Evolutionary conservation across 2,888 invertebrate species (phyloP).

Genomic region (Cistogaster globosa): DNA sequence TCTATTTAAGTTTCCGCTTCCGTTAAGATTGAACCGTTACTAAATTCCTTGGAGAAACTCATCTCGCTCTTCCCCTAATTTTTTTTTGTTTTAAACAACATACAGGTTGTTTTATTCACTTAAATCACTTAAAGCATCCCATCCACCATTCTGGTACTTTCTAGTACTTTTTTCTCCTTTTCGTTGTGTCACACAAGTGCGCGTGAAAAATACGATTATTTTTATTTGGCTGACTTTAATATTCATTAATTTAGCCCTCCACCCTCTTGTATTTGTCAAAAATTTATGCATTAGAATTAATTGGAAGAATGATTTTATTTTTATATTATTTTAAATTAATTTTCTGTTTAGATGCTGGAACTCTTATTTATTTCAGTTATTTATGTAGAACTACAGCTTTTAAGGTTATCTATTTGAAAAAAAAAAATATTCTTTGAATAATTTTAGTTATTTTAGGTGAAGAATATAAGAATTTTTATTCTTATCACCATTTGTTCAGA

Average conservation of each 20-base stretch:
- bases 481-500: too few species aligned
- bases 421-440: too few species aligned
- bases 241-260: conserved; percentile 5
- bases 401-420: too few species aligned
- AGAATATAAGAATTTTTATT: too few species aligned
- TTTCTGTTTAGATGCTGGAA: conserved; percentile 10
- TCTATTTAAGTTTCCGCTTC: conserved; percentile 75
- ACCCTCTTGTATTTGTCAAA: conserved; percentile 13
- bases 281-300: conserved; percentile 28
- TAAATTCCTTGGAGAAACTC: conserved; percentile 72
- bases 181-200: conserved; percentile 77
- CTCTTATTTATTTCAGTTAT: conserved; percentile 53
- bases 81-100: neutral
- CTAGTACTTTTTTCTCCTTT: conserved; percentile 40
- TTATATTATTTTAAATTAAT: conserved; percentile 46
- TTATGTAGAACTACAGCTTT: conserved; percentile 32
- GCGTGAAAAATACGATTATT: conserved; percentile 80
- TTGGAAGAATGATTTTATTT: conserved; percentile 14
- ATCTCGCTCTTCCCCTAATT: neutral
- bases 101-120: conserved; percentile 44
- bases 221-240: conserved; percentile 79
- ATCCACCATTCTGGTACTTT: conserved; percentile 20
- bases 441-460: too few species aligned
- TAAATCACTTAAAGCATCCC: conserved; percentile 31
- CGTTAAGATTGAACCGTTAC: conserved; percentile 78